phyloP scores from a whole-genome alignment of 1,140 invertebrate species.

The Diachasma alloeum region DNA sequence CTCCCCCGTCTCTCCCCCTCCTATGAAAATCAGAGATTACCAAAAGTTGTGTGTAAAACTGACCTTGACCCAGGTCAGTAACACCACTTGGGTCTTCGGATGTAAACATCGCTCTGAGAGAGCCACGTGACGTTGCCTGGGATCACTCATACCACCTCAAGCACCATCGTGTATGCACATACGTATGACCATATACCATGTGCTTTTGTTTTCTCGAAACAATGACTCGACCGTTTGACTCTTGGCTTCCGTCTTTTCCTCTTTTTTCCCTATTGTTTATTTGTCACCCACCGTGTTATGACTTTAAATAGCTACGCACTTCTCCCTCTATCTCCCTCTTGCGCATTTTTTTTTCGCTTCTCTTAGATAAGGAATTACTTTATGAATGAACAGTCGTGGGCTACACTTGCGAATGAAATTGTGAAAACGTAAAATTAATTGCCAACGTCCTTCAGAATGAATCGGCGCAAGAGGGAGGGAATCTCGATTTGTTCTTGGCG shows the following conservation, averaged over 20 bases:
- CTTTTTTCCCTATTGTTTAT: neutral
- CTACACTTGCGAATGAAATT: conserved; percentile 22
- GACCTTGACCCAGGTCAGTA: conserved; percentile 51
- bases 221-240: neutral
- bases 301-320: neutral
- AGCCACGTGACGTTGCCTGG: conserved; percentile 12
- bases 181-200: neutral
- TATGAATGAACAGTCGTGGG: conserved; percentile 39
- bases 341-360: neutral
- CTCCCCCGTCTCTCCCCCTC: neutral
- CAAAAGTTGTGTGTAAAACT: conserved; percentile 31
- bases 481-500: neutral
- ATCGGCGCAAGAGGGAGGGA: conserved; percentile 9
- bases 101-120: conserved; percentile 16
- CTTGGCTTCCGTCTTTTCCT: neutral
- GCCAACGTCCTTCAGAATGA: conserved; percentile 19
- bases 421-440: conserved; percentile 34
- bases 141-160: neutral
- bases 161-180: neutral
- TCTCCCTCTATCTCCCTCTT: neutral
- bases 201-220: neutral
- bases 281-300: neutral
- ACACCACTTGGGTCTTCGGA: conserved; percentile 11
- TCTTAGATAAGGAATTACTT: conserved; percentile 39
- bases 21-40: conserved; percentile 48